Base-by-base conservation (phyloP, 2,888 invertebrate genomes). In the Synergus japonicus region DNA sequence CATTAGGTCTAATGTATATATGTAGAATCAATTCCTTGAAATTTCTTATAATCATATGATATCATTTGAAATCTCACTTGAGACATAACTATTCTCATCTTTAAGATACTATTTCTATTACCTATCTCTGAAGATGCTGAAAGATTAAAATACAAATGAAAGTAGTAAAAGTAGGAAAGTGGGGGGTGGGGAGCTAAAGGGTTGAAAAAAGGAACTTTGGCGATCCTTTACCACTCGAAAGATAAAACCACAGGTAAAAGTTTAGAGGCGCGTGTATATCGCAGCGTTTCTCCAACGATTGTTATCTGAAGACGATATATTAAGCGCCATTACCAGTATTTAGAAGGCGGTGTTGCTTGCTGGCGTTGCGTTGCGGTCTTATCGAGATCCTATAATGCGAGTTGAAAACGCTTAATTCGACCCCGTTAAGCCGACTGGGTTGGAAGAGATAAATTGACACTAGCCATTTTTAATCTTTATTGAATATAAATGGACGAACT, bases 281-380 rank as follows among this genome's bases (percentile, higher is more conserved):
- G 87, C 83, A 79, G 85, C 86, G 82, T 87, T 88, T 86, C 86
- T 85, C 86, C 85, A 85, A 86, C 87, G 90, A 90, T 90, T 89
- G 89, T 90, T 90, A 90, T 90, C 90, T 89, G 79, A 78, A 81
- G 85, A 87, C 90, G 89, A 90, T 90, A 89, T 90, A 90, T 90
- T 90, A 89, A 90, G 87, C 88, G 87, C 87, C 90, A 90, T 90
- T 90, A 90, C 88, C 88, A 87, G 89, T 89, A 90, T 90, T 90
- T 90, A 90, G 89, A 89, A 89, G 90, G 86, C 88, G 88, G 87
- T 86, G 83, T 85, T 85, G 84, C 85, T 85, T 80, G 83, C 2
- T 80, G 83, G 84, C 79, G 82, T 37, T 37, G 37, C 58, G 9
- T 79, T 83, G 22, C 22, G 83, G 80, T 82, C 85, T 89, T 89